A percentile compares a stretch with the other conserved stretches of the same genome.
phyloP scores from a whole-genome alignment of 2,113 vertebrate species.

The Scortum barcoo region DNA sequence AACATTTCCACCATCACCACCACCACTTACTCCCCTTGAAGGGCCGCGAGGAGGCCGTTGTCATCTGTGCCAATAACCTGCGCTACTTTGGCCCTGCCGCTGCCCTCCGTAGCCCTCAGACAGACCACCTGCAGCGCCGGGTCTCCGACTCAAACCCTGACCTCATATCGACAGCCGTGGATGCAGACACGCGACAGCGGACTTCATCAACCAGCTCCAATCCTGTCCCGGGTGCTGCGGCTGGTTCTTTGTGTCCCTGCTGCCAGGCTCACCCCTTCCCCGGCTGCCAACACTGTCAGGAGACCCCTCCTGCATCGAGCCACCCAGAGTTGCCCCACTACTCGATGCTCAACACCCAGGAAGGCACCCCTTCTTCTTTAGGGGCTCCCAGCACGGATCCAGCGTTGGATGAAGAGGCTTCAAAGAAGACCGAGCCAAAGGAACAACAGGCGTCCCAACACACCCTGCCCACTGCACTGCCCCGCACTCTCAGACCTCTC shows the following conservation, averaged over 20 bases:
- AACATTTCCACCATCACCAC: conserved; percentile 75
- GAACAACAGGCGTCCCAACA: conserved; percentile 81
- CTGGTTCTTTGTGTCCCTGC: conserved; percentile 85
- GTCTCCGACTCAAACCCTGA: conserved; percentile 93
- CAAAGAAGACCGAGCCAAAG: conserved; percentile 65
- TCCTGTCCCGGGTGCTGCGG: conserved; percentile 46
- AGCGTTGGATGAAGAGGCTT: conserved; percentile 65
- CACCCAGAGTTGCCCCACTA: conserved; percentile 82
- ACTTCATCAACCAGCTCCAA: conserved; percentile 69
- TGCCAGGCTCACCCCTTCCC: conserved; percentile 88
- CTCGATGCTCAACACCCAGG: conserved; percentile 74
- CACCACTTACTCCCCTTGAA: conserved; percentile 80
- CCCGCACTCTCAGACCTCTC: conserved; percentile 88
- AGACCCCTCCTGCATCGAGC: conserved; percentile 72
- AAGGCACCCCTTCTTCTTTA: conserved; percentile 64
- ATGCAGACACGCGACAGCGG: conserved; percentile 86
- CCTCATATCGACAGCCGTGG: conserved; percentile 91
- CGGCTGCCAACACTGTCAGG: conserved; percentile 88
- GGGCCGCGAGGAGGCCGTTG: conserved; percentile 89
- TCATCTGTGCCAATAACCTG: conserved; percentile 94
- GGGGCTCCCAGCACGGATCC: conserved; percentile 55
- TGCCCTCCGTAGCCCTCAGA: conserved; percentile 94
- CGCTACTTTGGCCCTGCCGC: conserved; percentile 97
- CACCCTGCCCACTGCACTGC: conserved; percentile 84
- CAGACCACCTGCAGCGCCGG: conserved; percentile 91